phyloP scores from a whole-genome alignment of 2,797 vertebrate genomes.

The Chaetophractus vellerosus region DNA sequence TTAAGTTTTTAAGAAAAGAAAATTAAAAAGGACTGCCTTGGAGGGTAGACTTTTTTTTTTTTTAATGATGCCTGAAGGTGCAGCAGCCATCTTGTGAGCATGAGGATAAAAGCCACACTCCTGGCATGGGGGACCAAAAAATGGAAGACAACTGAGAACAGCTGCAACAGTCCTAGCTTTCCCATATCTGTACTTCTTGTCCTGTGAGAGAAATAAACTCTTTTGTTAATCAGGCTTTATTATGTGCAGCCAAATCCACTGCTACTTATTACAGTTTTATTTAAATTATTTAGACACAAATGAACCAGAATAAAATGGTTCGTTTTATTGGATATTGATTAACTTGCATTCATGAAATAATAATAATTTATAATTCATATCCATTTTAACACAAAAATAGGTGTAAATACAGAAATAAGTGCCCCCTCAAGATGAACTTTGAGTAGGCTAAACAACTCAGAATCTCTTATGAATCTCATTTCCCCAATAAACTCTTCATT shows the following conservation, averaged over 20 bases:
- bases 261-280: not conserved
- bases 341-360: not conserved
- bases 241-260: not conserved
- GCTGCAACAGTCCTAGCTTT: not conserved
- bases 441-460: not conserved
- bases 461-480: slow-evolving; percentile 45
- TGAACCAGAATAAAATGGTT: not conserved
- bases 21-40: not conserved
- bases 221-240: not conserved
- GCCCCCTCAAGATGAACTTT: not conserved
- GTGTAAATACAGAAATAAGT: not conserved
- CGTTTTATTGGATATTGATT: not conserved
- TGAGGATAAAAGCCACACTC: not conserved
- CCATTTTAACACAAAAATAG: not conserved
- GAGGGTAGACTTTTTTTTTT: not conserved
- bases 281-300: slow-evolving; percentile 1
- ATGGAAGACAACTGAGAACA: not conserved
- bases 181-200: not conserved
- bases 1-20: not conserved
- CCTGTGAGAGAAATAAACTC: not conserved
- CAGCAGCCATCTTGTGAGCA: not conserved
- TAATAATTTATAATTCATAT: not conserved
- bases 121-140: not conserved
- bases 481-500: not conserved
- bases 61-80: not conserved